These are phyloP conservation scores for Clarias batrachus DNA, from an alignment of 2,113 vertebrate species.

Conservation along the genomic window DNA sequence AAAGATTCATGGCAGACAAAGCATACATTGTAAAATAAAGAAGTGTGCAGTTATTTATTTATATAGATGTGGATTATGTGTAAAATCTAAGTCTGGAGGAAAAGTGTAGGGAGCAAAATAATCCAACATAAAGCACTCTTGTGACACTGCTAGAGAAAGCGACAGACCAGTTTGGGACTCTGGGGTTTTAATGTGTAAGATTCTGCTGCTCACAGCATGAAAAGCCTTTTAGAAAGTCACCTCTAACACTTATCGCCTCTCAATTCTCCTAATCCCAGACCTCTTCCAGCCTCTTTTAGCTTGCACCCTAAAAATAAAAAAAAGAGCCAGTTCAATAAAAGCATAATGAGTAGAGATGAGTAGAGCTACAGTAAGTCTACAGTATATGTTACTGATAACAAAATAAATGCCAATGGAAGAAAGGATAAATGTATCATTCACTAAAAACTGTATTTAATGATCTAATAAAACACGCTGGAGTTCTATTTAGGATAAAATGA, in stretches of 20 bases:
- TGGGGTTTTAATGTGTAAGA: not conserved
- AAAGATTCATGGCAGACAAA: no score
- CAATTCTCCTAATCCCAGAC: conserved; percentile 16
- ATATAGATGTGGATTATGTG: not conserved
- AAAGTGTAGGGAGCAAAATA: not conserved
- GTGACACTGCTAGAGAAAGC: not conserved
- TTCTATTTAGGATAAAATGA: no score
- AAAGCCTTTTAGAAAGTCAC: conserved; percentile 28
- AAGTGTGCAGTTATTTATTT: not conserved
- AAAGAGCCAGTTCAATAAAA: not conserved
- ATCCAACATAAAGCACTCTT: not conserved
- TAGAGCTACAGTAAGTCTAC: no score
- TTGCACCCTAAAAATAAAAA: not conserved
- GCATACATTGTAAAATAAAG: no score
- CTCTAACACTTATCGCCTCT: conserved; percentile 8
- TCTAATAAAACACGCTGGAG: not conserved
- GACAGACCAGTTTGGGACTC: not conserved
- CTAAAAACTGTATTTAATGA: not conserved
- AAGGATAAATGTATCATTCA: not conserved
- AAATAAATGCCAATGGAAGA: not conserved
- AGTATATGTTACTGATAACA: not conserved
- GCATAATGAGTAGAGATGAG: not conserved
- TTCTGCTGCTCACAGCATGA: conserved; percentile 16
- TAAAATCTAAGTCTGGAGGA: not conserved
- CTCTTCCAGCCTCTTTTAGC: not conserved